Evolutionary conservation across 2,113 vertebrate genomes (phyloP), one percentile per base, ranked within the genome.

Genomic region (Bucco capensis): DNA sequence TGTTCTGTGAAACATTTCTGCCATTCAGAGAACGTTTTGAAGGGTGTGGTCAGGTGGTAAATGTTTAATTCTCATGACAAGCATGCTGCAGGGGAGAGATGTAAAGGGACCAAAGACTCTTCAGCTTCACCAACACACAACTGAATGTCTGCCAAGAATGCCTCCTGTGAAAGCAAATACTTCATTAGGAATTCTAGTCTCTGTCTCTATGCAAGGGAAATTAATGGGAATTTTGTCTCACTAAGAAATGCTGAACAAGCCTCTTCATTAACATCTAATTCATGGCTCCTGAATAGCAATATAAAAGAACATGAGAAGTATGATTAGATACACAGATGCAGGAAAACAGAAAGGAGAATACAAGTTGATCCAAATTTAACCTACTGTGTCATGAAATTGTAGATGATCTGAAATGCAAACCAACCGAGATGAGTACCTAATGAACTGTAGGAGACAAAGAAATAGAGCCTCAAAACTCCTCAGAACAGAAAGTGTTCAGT

Each of bases 181-280:
- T 84, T 86, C 5, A 25, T 71, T 83, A 75, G 11, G 46, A 86
- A 88, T 78, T 94, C 69, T 64, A 86, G 11, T 53, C 27, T 64
- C 23, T 83, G 30, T 42, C 14, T 82, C 64, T 33, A 31, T 37
- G 27, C 37, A 61, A 37, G 14, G 19, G 7, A 93, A 92, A 60
- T 61, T 49, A 92, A 57, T 58, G 23, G 22, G 31, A 91, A 57
- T 79, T 93, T 62, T 81, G 11, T 89, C 49, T 78, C 66, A 64
- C 53, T 75, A 92, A 72, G 78, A 83, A 91, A 89, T 65, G 37
- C 35, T 72, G 35, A 91, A 84, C 27, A 78, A 73, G 25, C 53
- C 28, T 75, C 50, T 56, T 82, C 37, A 65, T 88, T 88, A 92
- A 76, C 50, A 86, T 73, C 76, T 85, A 87, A 91, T 85, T 91